phyloP scores from a whole-genome alignment of 1,140 invertebrate genomes.

The Cherax quadricarinatus region DNA sequence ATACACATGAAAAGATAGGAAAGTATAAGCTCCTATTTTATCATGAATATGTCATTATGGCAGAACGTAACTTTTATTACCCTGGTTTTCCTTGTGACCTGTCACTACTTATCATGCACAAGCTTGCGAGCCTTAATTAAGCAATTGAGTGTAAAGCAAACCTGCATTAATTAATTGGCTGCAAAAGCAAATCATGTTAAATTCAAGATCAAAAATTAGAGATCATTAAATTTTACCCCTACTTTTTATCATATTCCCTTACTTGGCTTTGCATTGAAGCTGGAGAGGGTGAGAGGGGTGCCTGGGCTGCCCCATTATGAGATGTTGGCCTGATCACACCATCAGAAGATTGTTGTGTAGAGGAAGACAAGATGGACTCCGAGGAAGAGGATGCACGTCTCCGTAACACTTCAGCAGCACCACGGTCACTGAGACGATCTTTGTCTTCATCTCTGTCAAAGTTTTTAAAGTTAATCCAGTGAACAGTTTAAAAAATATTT shows the following conservation, averaged over 20 bases:
- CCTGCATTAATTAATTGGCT: slow-evolving; percentile 1
- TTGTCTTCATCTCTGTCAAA: slow-evolving; percentile 68
- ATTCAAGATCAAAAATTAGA: background rate
- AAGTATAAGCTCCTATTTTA: background rate
- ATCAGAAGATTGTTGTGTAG: slow-evolving; percentile 63
- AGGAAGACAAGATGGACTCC: slow-evolving; percentile 67
- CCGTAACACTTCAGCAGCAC: slow-evolving; percentile 42
- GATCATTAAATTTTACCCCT: background rate
- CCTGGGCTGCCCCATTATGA: slow-evolving; percentile 41
- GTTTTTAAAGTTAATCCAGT: background rate
- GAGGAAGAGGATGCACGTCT: slow-evolving; percentile 71
- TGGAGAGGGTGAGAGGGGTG: slow-evolving; percentile 49
- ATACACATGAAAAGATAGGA: slow-evolving; percentile 24
- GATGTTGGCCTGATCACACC: slow-evolving; percentile 32
- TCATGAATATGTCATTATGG: slow-evolving; percentile 10
- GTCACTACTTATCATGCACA: slow-evolving; percentile 6
- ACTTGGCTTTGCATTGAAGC: slow-evolving; percentile 56
- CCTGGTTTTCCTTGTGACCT: slow-evolving; percentile 3
- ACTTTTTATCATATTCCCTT: background rate
- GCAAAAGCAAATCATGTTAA: background rate
- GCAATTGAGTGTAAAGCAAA: slow-evolving; percentile 16
- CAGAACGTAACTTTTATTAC: slow-evolving; percentile 23
- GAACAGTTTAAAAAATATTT: background rate
- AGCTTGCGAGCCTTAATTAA: slow-evolving; percentile 23
- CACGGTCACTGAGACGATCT: slow-evolving; percentile 64